Percentiles rank a stretch among this genome's conserved stretches.
These are phyloP conservation scores for Drosophila longiperda DNA, from an alignment of 2,888 invertebrate genomes.

Conservation along the genomic window DNA sequence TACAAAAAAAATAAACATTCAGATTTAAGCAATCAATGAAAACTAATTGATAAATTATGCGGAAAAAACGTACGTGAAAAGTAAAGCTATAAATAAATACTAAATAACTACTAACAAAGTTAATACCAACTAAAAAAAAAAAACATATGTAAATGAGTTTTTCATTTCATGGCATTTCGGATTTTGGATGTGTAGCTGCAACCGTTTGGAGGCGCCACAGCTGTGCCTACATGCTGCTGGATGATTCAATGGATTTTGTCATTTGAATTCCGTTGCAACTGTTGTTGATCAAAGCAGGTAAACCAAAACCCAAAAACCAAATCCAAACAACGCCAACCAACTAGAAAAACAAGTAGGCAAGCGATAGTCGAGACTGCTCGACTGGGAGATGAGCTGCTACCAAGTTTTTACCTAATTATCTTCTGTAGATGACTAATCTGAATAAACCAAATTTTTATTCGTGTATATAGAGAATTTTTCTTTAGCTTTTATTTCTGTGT, in stretches of 20 bases:
- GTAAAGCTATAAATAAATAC: constrained; percentile 63
- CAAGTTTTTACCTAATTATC: background rate
- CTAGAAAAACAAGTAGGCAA: constrained; percentile 15
- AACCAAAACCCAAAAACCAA: constrained; percentile 44
- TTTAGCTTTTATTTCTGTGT: too few species aligned
- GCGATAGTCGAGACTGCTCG: background rate
- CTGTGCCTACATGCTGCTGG: constrained; percentile 79
- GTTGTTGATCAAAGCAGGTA: constrained; percentile 52
- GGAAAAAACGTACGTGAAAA: constrained; percentile 31
- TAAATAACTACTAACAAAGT: constrained; percentile 55
- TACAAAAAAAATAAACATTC: constrained; percentile 17
- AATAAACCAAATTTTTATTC: too few species aligned
- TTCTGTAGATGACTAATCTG: background rate
- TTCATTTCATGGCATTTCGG: constrained; percentile 34
- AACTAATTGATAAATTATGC: constrained; percentile 65
- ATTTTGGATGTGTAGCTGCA: constrained; percentile 39
- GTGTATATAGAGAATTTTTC: too few species aligned
- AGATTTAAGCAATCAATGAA: constrained; percentile 67
- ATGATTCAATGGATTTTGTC: constrained; percentile 80
- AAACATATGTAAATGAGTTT: constrained; percentile 7
- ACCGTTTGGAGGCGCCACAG: constrained; percentile 81
- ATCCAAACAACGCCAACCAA: constrained; percentile 27
- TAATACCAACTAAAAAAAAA: constrained; percentile 26
- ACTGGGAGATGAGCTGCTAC: background rate
- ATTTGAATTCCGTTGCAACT: constrained; percentile 49